These are phyloP conservation scores for Danio aesculapii DNA, from an alignment of 2,797 vertebrate genomes.

Conservation along the genomic window DNA sequence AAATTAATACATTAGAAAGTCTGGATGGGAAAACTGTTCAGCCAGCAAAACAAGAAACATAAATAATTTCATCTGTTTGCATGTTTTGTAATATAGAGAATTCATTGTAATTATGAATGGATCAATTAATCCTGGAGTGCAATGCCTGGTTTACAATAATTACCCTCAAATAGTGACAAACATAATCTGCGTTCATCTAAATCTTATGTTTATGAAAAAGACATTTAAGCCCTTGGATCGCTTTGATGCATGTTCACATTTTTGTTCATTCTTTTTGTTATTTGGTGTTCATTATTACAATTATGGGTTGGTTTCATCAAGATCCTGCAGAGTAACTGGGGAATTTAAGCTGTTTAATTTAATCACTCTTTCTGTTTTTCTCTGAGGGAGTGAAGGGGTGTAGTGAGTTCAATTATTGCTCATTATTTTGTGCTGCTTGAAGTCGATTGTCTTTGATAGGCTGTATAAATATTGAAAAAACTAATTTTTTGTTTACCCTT, in stretches of 20 bases:
- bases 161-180: background rate
- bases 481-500: too few species aligned
- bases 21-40: background rate
- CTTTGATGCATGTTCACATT: slow-evolving; percentile 11
- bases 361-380: background rate
- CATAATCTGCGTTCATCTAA: background rate
- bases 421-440: background rate
- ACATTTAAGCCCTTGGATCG: background rate
- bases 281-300: background rate
- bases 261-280: background rate
- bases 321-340: background rate
- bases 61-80: background rate
- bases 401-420: background rate
- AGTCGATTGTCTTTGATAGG: background rate
- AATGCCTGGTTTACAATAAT: background rate
- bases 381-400: background rate
- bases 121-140: background rate
- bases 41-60: background rate
- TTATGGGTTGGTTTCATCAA: slow-evolving; percentile 15
- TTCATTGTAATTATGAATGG: background rate
- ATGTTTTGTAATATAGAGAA: background rate
- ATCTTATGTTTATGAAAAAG: background rate
- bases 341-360: background rate
- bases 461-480: background rate
- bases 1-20: slow-evolving; percentile 5